These are phyloP conservation scores for Drosophila meridiana DNA, from an alignment of 2,888 invertebrate genomes.

Conservation along the genomic window DNA sequence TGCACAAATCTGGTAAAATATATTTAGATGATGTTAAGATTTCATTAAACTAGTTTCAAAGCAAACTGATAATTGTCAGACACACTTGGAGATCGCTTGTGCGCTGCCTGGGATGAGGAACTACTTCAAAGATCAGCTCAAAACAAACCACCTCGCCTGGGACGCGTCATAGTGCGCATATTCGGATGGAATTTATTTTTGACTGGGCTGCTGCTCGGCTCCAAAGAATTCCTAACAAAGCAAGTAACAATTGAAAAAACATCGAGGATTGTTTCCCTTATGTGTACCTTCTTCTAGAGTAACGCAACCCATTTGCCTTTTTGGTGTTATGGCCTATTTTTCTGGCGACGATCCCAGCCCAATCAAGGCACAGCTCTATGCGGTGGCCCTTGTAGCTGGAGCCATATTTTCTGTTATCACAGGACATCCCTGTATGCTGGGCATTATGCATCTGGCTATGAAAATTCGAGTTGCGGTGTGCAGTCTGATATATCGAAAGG, in stretches of 20 bases:
- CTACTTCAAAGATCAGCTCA: conserved; percentile 70
- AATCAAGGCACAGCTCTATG: conserved; percentile 90
- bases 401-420: conserved; percentile 90
- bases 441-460: conserved; percentile 88
- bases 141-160: conserved; percentile 84
- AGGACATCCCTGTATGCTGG: conserved; percentile 95
- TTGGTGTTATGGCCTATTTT: conserved; percentile 88
- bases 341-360: conserved; percentile 47
- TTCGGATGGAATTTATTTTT: conserved; percentile 87
- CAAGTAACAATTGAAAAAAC: conserved; percentile 26
- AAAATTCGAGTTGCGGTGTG: conserved; percentile 89
- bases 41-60: background rate
- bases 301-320: conserved; percentile 88
- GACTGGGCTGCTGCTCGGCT: conserved; percentile 87
- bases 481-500: conserved; percentile 89
- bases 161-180: conserved; percentile 85
- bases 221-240: conserved; percentile 88
- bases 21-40: background rate
- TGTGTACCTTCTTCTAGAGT: conserved; percentile 84
- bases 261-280: background rate
- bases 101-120: conserved; percentile 87
- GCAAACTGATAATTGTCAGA: conserved; percentile 16
- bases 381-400: conserved; percentile 89
- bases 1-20: conserved; percentile 88
- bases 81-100: conserved; percentile 87